Conservation (phyloP, 2,888 invertebrate genomes). For the Microplitis manilae region DNA sequence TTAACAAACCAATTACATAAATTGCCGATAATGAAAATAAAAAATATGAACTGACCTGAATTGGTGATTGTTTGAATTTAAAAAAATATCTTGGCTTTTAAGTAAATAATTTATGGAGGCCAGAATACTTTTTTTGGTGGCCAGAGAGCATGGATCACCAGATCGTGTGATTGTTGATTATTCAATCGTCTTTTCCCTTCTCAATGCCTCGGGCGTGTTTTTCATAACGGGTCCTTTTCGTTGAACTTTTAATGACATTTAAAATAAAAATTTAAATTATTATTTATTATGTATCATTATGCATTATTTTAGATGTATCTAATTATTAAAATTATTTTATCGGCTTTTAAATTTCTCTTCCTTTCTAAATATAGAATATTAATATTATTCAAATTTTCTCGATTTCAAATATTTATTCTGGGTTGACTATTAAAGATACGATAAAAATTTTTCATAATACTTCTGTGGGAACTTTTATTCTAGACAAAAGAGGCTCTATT, state of each 20-base stretch:
- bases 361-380: not conserved
- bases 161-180: conserved; percentile 22
- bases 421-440: too few relatives aligned
- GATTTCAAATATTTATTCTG: not conserved
- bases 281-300: not conserved
- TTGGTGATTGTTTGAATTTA: not conserved
- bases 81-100: not conserved
- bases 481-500: too few relatives aligned
- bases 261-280: conserved; percentile 4
- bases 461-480: too few relatives aligned
- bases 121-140: not conserved
- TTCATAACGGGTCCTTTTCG: conserved; percentile 25
- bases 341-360: not conserved
- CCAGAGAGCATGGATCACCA: not conserved
- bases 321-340: not conserved
- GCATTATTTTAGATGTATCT: not conserved
- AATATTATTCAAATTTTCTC: not conserved
- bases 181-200: conserved; percentile 35
- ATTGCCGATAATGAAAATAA: not conserved
- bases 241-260: conserved; percentile 18
- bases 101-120: conserved; percentile 10
- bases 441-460: too few relatives aligned
- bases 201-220: conserved; percentile 23
- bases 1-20: not conserved
- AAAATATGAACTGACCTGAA: not conserved